phyloP scores from a whole-genome alignment of 2,888 invertebrate species.

The Liposcelis brunnea region DNA sequence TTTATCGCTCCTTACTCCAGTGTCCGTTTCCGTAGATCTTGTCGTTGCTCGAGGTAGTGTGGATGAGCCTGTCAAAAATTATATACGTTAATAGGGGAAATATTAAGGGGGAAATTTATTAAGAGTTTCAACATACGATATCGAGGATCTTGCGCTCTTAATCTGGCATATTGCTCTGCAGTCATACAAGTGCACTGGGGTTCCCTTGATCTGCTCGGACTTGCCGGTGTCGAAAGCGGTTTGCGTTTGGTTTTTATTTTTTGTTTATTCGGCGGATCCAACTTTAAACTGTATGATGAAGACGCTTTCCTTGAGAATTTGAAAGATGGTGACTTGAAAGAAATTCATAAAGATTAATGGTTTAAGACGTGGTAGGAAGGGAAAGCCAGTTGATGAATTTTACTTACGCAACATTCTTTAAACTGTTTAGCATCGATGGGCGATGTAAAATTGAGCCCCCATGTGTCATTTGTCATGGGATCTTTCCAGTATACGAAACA shows the following conservation, averaged over 20 bases:
- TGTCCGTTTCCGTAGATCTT: constrained; percentile 49
- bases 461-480: constrained; percentile 90
- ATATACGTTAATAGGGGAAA: too few relatives aligned
- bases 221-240: constrained; percentile 83
- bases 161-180: constrained; percentile 74
- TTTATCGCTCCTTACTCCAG: constrained; percentile 34
- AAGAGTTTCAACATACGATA: constrained; percentile 38
- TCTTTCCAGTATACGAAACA: constrained; percentile 99
- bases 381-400: too few relatives aligned
- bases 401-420: constrained; percentile 89
- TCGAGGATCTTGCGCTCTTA: constrained; percentile 68
- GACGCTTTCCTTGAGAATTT: constrained; percentile 96
- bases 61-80: constrained; percentile 59
- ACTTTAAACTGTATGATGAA: constrained; percentile 87
- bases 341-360: too few relatives aligned
- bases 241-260: constrained; percentile 78
- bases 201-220: constrained; percentile 68
- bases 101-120: too few relatives aligned
- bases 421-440: constrained; percentile 95
- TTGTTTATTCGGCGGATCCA: constrained; percentile 70
- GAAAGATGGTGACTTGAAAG: constrained; percentile 96
- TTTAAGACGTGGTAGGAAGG: too few relatives aligned
- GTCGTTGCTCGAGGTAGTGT: constrained; percentile 65
- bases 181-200: constrained; percentile 93
- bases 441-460: constrained; percentile 96